Percentiles rank a stretch among this genome's conserved stretches.
phyloP scores from a whole-genome alignment of 1,140 invertebrate species.

The Eupeodes corollae region DNA sequence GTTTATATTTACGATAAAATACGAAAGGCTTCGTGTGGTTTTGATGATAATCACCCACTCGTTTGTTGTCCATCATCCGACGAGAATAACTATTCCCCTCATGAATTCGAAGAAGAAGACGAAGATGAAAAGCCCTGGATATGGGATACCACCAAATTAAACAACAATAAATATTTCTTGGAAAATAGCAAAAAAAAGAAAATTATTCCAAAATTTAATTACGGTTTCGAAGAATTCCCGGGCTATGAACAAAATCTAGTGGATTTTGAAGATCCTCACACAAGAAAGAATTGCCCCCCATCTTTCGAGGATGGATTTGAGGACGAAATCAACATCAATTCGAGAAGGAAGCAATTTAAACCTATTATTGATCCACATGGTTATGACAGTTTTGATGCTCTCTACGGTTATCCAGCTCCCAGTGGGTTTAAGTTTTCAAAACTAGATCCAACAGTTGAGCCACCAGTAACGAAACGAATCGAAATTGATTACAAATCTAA shows the following conservation, averaged over 20 bases:
- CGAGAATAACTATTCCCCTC: too few species aligned
- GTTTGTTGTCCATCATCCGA: constrained; percentile 33
- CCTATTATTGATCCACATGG: not conserved
- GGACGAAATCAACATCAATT: too few species aligned
- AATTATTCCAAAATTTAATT: not conserved
- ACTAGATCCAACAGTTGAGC: too few species aligned
- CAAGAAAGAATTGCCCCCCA: constrained; percentile 6
- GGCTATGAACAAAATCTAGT: not conserved
- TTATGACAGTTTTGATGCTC: too few species aligned
- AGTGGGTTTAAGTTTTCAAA: too few species aligned
- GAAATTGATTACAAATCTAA: too few species aligned
- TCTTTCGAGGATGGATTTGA: not conserved
- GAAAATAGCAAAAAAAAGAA: not conserved
- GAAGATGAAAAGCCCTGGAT: not conserved
- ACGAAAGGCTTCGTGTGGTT: constrained; percentile 26
- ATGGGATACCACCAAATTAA: not conserved
- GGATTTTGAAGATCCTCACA: constrained; percentile 6
- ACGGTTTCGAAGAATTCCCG: not conserved
- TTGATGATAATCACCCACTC: constrained; percentile 23
- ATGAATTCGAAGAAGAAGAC: not conserved
- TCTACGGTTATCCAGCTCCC: too few species aligned
- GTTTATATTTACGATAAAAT: not conserved
- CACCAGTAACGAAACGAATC: too few species aligned
- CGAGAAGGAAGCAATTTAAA: too few species aligned
- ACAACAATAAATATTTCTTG: not conserved